Percentiles rank a stretch among this genome's conserved stretches.
Conservation (phyloP, 1,140 invertebrate genomes). For the Bombus cullumanus region DNA sequence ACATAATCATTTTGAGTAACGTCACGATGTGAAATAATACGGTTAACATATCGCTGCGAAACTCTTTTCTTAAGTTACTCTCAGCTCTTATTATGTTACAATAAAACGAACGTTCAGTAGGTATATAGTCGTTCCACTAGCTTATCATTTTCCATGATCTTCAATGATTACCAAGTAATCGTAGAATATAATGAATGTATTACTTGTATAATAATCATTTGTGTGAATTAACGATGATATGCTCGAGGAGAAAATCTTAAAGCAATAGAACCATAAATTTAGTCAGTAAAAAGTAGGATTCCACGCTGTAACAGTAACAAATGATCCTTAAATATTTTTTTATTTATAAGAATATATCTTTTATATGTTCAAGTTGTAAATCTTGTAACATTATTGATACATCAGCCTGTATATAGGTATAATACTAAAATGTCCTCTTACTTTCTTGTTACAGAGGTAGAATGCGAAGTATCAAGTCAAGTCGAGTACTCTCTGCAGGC, state of each 20-base stretch:
- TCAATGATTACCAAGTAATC: not conserved
- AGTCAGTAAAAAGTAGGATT: not conserved
- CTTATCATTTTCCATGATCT: not conserved
- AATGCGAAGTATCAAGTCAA: conserved; percentile 88
- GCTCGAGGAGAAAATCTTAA: no score
- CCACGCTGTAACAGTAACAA: not conserved
- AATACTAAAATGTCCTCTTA: not conserved
- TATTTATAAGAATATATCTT: not conserved
- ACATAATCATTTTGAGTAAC: conserved; percentile 61
- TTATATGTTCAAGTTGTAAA: not conserved
- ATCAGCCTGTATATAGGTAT: not conserved
- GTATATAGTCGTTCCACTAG: not conserved
- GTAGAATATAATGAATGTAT: not conserved
- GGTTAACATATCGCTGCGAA: no score
- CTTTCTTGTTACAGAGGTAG: conserved; percentile 84
- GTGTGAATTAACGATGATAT: no score
- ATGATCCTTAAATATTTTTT: not conserved
- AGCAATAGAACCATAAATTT: not conserved
- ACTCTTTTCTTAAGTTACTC: not conserved
- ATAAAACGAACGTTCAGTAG: not conserved
- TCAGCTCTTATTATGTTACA: not conserved
- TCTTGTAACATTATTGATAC: not conserved
- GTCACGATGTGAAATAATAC: conserved; percentile 37
- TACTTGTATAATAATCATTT: not conserved
- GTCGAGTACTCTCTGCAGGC: conserved; percentile 88